Percentiles rank a stretch among this genome's conserved stretches.
phyloP scores from a whole-genome alignment of 2,113 vertebrate species.

The Python bivittatus region DNA sequence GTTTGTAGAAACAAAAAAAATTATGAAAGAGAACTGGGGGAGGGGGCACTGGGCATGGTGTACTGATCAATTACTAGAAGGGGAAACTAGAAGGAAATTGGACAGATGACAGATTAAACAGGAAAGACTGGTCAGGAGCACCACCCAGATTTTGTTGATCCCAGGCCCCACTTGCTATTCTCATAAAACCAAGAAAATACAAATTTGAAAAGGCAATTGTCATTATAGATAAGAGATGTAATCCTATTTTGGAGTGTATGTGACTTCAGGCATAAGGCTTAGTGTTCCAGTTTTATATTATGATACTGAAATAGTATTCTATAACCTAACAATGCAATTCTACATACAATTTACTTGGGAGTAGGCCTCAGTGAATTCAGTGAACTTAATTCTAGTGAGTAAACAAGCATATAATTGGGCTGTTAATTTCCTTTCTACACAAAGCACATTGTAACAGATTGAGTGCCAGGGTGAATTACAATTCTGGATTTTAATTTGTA shows the following conservation, averaged over 20 bases:
- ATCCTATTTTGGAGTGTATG: background rate
- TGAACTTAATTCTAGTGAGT: background rate
- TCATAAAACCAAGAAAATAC: background rate
- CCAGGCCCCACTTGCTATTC: background rate
- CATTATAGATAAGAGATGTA: background rate
- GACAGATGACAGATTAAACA: background rate
- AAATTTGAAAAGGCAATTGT: background rate
- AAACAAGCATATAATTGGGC: background rate
- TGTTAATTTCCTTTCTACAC: slow-evolving; percentile 1
- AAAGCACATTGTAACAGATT: background rate
- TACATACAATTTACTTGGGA: background rate
- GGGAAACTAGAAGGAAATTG: background rate
- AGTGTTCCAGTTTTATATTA: background rate
- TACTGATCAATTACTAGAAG: background rate
- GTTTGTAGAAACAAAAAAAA: too few relatives aligned
- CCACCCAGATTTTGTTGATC: background rate
- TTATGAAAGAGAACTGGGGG: too few relatives aligned
- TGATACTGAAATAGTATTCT: background rate
- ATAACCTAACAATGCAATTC: background rate
- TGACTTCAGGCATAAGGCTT: background rate
- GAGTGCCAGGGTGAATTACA: background rate
- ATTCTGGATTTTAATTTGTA: background rate
- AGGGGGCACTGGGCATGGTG: too few relatives aligned
- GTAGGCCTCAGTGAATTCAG: background rate
- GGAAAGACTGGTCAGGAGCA: background rate